Evolutionary conservation across 2,888 invertebrate species (phyloP).

Genomic region (Latheticus oryzae): DNA sequence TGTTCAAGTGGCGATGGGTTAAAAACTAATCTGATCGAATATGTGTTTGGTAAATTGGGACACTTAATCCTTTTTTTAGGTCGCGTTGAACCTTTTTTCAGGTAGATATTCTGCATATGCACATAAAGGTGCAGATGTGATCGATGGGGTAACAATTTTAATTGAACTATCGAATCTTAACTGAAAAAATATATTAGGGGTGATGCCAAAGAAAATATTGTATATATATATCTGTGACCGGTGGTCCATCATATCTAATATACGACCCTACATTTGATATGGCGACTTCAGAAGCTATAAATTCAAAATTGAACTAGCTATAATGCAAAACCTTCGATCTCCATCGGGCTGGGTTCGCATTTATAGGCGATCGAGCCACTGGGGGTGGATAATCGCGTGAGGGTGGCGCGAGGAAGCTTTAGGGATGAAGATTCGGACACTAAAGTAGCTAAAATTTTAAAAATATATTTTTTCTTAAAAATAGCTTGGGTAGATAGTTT

Average conservation of each 20-base stretch:
- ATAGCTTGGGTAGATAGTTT: too few species aligned
- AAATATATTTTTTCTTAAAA: too few species aligned
- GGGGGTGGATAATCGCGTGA: conserved; percentile 27
- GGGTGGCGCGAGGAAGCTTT: too few species aligned
- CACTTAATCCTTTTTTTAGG: conserved; percentile 58
- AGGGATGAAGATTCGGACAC: too few species aligned
- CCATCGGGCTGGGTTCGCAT: conserved; percentile 50
- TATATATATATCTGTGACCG: conserved; percentile 56
- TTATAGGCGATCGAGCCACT: conserved; percentile 37
- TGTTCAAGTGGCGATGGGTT: conserved; percentile 48
- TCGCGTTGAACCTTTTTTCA: conserved; percentile 54
- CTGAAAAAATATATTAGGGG: conserved; percentile 11
- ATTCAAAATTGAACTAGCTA: conserved; percentile 60
- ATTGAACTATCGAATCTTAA: conserved; percentile 22
- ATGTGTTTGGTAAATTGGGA: conserved; percentile 51
- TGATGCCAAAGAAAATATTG: conserved; percentile 2
- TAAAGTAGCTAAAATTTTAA: too few species aligned
- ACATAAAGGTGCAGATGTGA: conserved; percentile 36
- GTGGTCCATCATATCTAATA: conserved; percentile 57
- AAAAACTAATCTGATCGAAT: conserved; percentile 53
- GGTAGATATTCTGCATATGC: conserved; percentile 59
- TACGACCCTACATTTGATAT: conserved; percentile 57
- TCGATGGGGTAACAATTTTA: conserved; percentile 29
- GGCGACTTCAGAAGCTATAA: conserved; percentile 57
- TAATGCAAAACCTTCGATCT: conserved; percentile 58